Percentiles rank a stretch among this genome's conserved stretches.
These are phyloP conservation scores for Adelges cooleyi DNA, from an alignment of 1,140 invertebrate species.

Conservation along the genomic window DNA sequence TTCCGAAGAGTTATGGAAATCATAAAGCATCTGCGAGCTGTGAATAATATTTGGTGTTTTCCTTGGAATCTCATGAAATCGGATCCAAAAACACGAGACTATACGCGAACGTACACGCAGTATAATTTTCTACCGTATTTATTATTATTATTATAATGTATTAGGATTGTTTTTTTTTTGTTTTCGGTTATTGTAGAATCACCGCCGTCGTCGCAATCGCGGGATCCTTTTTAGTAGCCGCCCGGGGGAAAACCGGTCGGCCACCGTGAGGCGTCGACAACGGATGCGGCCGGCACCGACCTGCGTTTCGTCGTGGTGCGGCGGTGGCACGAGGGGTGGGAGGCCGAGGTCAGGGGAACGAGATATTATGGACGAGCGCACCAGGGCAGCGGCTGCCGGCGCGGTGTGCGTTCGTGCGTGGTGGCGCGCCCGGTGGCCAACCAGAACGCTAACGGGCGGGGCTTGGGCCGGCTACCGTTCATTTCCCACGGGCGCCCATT, in stretches of 20 bases:
- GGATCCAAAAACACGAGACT: neutral
- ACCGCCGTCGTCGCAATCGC: conserved; percentile 6
- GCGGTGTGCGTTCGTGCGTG: neutral
- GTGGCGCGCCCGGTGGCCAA: conserved; percentile 17
- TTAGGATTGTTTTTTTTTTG: neutral
- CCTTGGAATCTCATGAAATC: too few relatives aligned
- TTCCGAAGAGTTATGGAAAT: too few relatives aligned
- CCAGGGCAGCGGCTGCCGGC: neutral
- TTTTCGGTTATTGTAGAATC: neutral
- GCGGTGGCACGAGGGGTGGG: too few relatives aligned
- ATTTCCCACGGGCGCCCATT: conserved; percentile 26
- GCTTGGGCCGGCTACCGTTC: conserved; percentile 15
- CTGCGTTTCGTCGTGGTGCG: neutral
- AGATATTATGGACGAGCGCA: neutral
- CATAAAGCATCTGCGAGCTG: too few relatives aligned
- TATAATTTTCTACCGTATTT: neutral
- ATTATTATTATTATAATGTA: neutral
- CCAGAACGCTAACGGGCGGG: conserved; percentile 16
- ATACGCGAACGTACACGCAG: neutral
- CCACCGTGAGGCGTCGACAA: conserved; percentile 14
- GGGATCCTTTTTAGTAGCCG: conserved; percentile 21
- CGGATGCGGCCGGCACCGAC: neutral
- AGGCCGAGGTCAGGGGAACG: neutral
- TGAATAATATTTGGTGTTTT: too few relatives aligned
- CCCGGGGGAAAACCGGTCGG: conserved; percentile 27